phyloP scores from a whole-genome alignment of 1,140 invertebrate species.

The Eupristina koningsbergeri region DNA sequence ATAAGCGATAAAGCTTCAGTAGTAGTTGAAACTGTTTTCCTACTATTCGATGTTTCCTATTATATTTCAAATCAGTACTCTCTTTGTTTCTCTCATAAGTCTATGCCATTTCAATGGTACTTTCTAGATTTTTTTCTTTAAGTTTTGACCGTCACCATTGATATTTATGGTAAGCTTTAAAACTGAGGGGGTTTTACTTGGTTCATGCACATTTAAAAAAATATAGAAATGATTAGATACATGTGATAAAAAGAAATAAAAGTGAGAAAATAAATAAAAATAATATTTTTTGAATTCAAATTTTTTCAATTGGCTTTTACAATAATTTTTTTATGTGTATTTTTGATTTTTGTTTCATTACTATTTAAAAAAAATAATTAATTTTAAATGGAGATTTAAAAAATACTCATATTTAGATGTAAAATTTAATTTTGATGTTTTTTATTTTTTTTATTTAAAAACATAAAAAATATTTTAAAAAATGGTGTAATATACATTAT shows the following conservation, averaged over 20 bases:
- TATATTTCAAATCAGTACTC: too few relatives aligned
- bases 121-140: constrained; percentile 40
- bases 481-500: too few relatives aligned
- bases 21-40: not conserved
- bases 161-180: constrained; percentile 71
- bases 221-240: constrained; percentile 51
- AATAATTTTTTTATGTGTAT: too few relatives aligned
- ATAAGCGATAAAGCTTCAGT: constrained; percentile 11
- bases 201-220: constrained; percentile 54
- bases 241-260: constrained; percentile 9
- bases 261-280: constrained; percentile 19
- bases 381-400: too few relatives aligned
- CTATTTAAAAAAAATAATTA: too few relatives aligned
- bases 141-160: constrained; percentile 61
- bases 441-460: too few relatives aligned
- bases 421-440: too few relatives aligned
- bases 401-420: too few relatives aligned
- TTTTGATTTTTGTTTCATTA: too few relatives aligned
- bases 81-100: not conserved
- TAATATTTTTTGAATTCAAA: constrained; percentile 44
- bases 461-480: too few relatives aligned
- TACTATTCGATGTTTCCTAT: not conserved
- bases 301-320: not conserved
- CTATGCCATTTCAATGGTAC: not conserved
- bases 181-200: constrained; percentile 62